Evolutionary conservation across 2,113 vertebrate genomes (phyloP), one percentile per base, ranked within the genome.

Genomic region (Gallinago media): DNA sequence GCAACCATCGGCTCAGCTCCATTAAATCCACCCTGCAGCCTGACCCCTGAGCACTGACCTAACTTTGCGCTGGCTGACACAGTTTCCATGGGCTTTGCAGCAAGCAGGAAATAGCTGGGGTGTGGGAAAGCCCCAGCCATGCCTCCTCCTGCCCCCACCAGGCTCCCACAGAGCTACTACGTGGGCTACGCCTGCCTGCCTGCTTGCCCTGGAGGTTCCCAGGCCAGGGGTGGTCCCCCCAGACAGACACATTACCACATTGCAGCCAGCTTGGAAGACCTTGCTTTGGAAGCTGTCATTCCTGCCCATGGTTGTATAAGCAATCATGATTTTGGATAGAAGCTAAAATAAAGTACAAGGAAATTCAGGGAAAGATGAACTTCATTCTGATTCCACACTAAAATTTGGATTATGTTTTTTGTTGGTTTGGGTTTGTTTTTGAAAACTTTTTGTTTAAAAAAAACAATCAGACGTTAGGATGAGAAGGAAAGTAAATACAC

Each of bases 11-110:
- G 79, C 72, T 91, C 78, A 94, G 88, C 72, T 95, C 90, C 79
- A 94, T 95, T 95, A 90, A 95, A 96, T 70, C 85, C 85, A 90
- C 59, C 93, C 93, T 85, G 85, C 26, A 1, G 78, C 89, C 93
- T 94, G 92, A 89, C 85, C 89, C 59, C 89, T 70, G 47, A 83
- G 88, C 90, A 36, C 42, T 88, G 88, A 94, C 90, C 93, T 50
- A 85, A 80, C 89, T 76, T 56, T 59, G 46, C 1, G 17, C 79
- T 59, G 68, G 63, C 91, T 97, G 92, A 95, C 92, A 95, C 68
- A 84, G 59, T 91, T 94, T 94, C 95, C 91, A 71, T 4, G 7
- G 65, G 88, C n/a, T 91, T 84, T 1, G 2, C 2, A 3, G 85
- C 36, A 31, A 86, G 90, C 79, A 93, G 92, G 73, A 95, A 96